Evolutionary conservation across 2,113 vertebrate genomes (phyloP).

Genomic region (Artemisiospiza belli): DNA sequence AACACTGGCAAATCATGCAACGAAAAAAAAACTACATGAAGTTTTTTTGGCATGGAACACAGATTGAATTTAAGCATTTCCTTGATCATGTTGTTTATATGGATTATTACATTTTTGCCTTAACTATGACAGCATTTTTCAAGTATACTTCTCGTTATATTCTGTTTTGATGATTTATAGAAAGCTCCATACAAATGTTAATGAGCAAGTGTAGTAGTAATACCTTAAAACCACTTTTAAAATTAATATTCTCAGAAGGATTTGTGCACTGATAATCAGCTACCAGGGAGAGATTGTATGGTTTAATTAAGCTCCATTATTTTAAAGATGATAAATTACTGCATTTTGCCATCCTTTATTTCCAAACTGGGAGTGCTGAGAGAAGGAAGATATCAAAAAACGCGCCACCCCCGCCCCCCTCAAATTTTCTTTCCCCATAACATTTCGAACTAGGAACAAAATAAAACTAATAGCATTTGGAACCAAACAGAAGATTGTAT

Average conservation of each 20-base stretch:
- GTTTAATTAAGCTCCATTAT: not conserved
- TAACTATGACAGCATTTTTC: not conserved
- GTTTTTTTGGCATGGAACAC: not conserved
- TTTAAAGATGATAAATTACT: not conserved
- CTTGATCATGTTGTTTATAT: not conserved
- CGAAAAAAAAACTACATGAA: not conserved
- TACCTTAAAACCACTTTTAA: not conserved
- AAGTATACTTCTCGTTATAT: not conserved
- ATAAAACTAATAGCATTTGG: not conserved
- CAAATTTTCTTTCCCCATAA: not conserved
- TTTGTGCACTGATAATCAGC: not conserved
- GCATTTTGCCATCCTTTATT: not conserved
- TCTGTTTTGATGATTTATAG: not conserved
- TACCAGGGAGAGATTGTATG: not conserved
- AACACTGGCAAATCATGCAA: not conserved
- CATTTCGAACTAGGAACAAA: not conserved
- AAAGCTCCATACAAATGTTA: not conserved
- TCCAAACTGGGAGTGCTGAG: not conserved
- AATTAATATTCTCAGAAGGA: not conserved
- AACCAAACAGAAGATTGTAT: not conserved
- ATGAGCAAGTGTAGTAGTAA: not conserved
- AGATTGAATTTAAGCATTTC: not conserved
- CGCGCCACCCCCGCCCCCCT: accelerated
- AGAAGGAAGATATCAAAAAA: not conserved
- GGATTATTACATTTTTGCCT: not conserved